Evolutionary conservation across 2,113 vertebrate genomes (phyloP).

Genomic region (Mirza zaza): DNA sequence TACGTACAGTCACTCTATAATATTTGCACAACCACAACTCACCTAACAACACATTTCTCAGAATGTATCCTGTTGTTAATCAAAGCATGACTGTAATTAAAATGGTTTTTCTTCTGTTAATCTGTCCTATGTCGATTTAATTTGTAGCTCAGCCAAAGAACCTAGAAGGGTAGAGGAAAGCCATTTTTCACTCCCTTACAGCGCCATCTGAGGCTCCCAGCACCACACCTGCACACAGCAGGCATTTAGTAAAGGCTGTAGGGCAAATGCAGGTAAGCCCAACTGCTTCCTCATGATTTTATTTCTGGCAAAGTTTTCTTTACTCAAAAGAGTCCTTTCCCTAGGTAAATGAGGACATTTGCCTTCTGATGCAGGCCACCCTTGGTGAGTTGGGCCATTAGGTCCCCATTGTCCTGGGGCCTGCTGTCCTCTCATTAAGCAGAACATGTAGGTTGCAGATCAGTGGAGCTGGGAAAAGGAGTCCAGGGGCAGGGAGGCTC

Average conservation of each 20-base stretch:
- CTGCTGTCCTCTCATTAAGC: slow-evolving; percentile 34
- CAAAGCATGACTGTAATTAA: neutral
- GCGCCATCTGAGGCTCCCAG: neutral
- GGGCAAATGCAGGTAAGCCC: neutral
- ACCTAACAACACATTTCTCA: neutral
- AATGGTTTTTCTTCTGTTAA: neutral
- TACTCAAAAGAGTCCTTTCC: slow-evolving; percentile 22
- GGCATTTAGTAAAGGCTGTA: neutral
- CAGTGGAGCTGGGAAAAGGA: neutral
- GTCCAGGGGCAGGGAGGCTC: neutral
- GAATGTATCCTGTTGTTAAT: neutral
- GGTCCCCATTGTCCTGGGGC: neutral
- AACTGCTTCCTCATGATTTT: neutral
- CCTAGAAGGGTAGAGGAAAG: neutral
- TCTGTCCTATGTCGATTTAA: neutral
- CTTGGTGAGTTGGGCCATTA: neutral
- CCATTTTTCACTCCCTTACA: neutral
- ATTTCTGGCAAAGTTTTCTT: slow-evolving; percentile 1
- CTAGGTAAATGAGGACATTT: neutral
- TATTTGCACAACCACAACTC: neutral
- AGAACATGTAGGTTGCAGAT: neutral
- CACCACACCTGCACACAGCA: neutral
- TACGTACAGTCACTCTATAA: neutral
- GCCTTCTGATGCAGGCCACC: neutral
- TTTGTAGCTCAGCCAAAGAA: neutral